Evolutionary conservation across 2,113 vertebrate genomes (phyloP).

Genomic region (Hepsetus odoe): DNA sequence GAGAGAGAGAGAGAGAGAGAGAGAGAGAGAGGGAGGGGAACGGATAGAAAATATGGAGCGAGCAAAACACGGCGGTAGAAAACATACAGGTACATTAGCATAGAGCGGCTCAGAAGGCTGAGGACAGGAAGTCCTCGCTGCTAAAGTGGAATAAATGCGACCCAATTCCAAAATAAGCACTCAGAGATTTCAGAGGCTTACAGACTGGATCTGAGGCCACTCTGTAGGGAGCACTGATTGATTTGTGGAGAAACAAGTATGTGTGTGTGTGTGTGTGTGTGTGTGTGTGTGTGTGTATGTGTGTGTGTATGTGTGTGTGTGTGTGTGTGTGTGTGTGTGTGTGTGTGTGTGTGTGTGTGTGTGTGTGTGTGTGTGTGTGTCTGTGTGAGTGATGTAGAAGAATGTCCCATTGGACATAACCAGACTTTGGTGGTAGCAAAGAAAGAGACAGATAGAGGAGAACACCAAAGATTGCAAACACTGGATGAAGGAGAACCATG

Average conservation of each 20-base stretch:
- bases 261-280: not conserved
- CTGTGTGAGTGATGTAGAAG: too few species aligned
- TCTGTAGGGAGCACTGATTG: not conserved
- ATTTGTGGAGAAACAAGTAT: not conserved
- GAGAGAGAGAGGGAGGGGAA: not conserved
- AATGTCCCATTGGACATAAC: too few species aligned
- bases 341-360: too few species aligned
- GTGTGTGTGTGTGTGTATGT: too few species aligned
- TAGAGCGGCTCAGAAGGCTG: not conserved
- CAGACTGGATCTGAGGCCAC: not conserved
- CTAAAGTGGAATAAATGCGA: constrained; percentile 8
- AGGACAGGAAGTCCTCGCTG: not conserved
- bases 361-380: too few species aligned
- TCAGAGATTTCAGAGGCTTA: not conserved
- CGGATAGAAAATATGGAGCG: not conserved
- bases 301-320: too few species aligned
- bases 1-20: not conserved
- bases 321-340: too few species aligned
- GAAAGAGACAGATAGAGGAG: too few species aligned
- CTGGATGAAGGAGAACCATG: too few species aligned
- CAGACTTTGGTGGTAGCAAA: too few species aligned
- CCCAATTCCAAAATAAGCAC: not conserved
- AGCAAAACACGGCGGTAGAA: too few species aligned
- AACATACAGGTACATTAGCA: not conserved
- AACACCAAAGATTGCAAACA: too few species aligned